Evolutionary conservation across 2,888 invertebrate species (phyloP).

Genomic region (Blastobasis lacticolella): DNA sequence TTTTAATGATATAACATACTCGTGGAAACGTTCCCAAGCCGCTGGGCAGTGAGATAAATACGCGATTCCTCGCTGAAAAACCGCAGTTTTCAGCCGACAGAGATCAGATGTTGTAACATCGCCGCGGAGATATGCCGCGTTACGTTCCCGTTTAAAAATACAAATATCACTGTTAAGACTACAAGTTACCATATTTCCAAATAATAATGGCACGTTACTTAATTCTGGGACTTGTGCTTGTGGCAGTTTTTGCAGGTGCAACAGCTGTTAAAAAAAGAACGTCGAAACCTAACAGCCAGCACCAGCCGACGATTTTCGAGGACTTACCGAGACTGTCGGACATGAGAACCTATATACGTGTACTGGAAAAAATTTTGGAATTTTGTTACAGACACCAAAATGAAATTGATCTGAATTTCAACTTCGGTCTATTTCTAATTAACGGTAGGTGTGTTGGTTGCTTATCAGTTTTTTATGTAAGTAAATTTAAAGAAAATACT

Average conservation of each 20-base stretch:
- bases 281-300: too few species aligned
- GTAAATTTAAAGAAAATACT: not conserved
- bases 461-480: not conserved
- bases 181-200: too few species aligned
- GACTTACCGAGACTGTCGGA: slow-evolving; percentile 28
- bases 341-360: slow-evolving; percentile 25
- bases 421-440: slow-evolving; percentile 40
- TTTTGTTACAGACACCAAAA: slow-evolving; percentile 25
- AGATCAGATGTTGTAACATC: slow-evolving; percentile 17
- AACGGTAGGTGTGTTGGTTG: slow-evolving; percentile 29
- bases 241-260: too few species aligned
- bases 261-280: too few species aligned
- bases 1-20: too few species aligned
- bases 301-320: not conserved
- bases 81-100: slow-evolving; percentile 24
- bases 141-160: too few species aligned
- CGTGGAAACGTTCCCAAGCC: too few species aligned
- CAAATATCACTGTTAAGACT: too few species aligned
- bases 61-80: slow-evolving; percentile 11
- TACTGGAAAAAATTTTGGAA: slow-evolving; percentile 25
- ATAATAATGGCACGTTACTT: too few species aligned
- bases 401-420: slow-evolving; percentile 33
- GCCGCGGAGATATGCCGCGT: slow-evolving; percentile 1
- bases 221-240: too few species aligned
- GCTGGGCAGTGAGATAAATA: slow-evolving; percentile 13